phyloP scores from a whole-genome alignment of 2,113 vertebrate genomes.

The Mohoua ochrocephala region DNA sequence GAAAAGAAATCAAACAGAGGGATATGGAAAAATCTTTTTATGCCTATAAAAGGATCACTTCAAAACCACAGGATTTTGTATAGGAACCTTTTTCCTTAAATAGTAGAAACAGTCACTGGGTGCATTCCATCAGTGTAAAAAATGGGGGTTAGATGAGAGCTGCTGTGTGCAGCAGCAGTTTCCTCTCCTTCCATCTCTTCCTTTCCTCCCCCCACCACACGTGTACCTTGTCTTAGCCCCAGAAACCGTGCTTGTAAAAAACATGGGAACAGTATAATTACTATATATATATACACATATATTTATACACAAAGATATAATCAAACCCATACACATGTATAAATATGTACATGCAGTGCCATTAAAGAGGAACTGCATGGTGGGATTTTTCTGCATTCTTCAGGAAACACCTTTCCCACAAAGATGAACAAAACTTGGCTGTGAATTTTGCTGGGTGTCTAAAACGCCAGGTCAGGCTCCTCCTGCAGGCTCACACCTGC shows the following conservation, averaged over 20 bases:
- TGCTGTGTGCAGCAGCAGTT: not conserved
- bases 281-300: not conserved
- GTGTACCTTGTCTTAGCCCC: not conserved
- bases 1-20: constrained; percentile 36
- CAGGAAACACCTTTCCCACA: not conserved
- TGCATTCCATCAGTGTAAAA: constrained; percentile 33
- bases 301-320: not conserved
- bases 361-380: not conserved
- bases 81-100: constrained; percentile 62
- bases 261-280: not conserved
- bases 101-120: constrained; percentile 27
- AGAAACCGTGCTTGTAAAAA: not conserved
- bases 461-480: not conserved
- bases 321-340: not conserved
- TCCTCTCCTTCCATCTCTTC: not conserved
- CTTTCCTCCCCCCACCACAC: not conserved
- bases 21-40: constrained; percentile 58
- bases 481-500: not conserved
- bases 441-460: not conserved
- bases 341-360: not conserved
- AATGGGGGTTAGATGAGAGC: not conserved
- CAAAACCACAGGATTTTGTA: constrained; percentile 51
- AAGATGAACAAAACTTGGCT: not conserved
- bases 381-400: not conserved
- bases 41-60: constrained; percentile 67